Percentiles rank a stretch among this genome's conserved stretches.
phyloP scores from a whole-genome alignment of 1,140 invertebrate genomes.

The Drosophila nebulosa region DNA sequence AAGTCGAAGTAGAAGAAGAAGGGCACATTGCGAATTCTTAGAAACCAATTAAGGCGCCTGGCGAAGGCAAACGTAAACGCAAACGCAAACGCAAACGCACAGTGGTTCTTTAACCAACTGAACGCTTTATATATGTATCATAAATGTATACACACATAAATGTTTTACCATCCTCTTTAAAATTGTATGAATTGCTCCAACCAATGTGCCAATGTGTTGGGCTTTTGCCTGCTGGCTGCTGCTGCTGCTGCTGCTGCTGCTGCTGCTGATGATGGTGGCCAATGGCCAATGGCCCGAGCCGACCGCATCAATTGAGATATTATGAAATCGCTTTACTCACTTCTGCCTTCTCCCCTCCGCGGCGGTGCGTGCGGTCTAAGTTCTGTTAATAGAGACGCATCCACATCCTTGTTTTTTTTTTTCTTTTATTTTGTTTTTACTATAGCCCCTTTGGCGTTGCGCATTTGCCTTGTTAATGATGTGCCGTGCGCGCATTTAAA shows the following conservation, averaged over 20 bases:
- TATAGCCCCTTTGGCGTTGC: constrained; percentile 6
- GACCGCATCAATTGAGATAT: constrained; percentile 70
- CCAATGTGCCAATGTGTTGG: constrained; percentile 2
- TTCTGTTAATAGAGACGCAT: constrained; percentile 61
- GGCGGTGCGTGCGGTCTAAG: constrained; percentile 62
- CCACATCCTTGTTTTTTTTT: constrained; percentile 26
- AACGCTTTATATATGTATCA: neutral
- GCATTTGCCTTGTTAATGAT: constrained; percentile 76
- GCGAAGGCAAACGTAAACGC: constrained; percentile 9
- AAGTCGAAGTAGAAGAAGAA: constrained; percentile 33
- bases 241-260: too few species aligned
- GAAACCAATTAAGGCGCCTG: constrained; percentile 71
- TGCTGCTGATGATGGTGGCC: constrained; percentile 17
- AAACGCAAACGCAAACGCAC: constrained; percentile 20
- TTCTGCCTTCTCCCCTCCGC: neutral
- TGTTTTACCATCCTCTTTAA: constrained; percentile 3
- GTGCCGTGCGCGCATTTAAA: constrained; percentile 75
- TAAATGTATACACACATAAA: neutral
- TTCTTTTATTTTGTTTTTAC: neutral
- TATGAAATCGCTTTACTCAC: constrained; percentile 59
- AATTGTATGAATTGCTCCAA: neutral
- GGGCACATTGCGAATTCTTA: constrained; percentile 55
- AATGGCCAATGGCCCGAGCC: constrained; percentile 26
- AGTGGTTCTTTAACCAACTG: constrained; percentile 8
- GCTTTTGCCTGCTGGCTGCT: neutral